Base-by-base conservation (phyloP, 30 jellyfish, hydroid and myxozoan species). In the Haliclystus octoradiatus region DNA sequence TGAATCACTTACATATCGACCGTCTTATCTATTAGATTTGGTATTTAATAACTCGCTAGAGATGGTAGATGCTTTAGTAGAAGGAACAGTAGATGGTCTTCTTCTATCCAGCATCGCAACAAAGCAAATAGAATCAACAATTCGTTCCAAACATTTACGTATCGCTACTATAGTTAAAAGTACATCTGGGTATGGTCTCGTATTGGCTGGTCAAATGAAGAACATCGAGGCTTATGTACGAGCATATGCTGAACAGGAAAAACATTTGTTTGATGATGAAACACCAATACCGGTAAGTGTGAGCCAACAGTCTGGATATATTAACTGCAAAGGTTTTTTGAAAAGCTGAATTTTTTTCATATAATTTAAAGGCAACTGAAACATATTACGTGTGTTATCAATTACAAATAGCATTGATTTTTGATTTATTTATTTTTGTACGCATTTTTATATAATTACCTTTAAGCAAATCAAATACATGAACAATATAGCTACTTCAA, bases 1-100 rank as follows among this genome's bases (percentile, higher is more conserved):
- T n/a, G n/a, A n/a, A n/a, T n/a, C n/a, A n/a, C n/a, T n/a, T n/a
- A n/a, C n/a, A n/a, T n/a, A n/a, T n/a, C n/a, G n/a, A n/a, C n/a
- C n/a, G n/a, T n/a, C n/a, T n/a, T n/a, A n/a, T n/a, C n/a, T 40
- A 5, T 19, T 19, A 40, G 57, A 19, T 19, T 19, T 40, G 9
- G 9, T 19, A 40, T 40, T 40, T 19, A 40, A 40, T 19, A 40
- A 40, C 57, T 62, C 62, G 5, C 26, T n/a, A 0, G 81, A 74
- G 12, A 50, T 83, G n/a, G 24, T 75, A 7, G 46, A 26, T 31
- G 95, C 80, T 31, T 31, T 83, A 26, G 85, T 34, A 27, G 34
- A 40, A 9, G 71, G 84, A 22, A n/a, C 49, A 14, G 70, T 83
- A 1, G 80, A 75, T 40, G 92, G 86, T 15, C 72, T 75, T 4